These are phyloP conservation scores for Ligdia adustata DNA, from an alignment of 2,888 invertebrate genomes.

Conservation along the genomic window DNA sequence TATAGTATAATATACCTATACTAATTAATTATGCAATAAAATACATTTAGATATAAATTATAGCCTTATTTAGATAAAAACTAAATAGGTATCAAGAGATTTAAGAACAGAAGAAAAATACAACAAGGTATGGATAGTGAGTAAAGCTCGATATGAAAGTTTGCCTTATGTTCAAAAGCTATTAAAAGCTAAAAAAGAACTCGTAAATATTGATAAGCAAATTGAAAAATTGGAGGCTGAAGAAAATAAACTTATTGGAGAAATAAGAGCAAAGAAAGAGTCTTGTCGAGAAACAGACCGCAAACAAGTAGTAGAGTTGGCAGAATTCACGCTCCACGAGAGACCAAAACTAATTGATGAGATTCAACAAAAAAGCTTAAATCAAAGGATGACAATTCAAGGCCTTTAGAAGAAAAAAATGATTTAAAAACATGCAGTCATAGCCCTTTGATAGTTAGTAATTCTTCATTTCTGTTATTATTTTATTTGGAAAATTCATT, in stretches of 20 bases:
- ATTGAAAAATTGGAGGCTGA: constrained; percentile 48
- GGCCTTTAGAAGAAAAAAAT: neutral
- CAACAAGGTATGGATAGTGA: constrained; percentile 59
- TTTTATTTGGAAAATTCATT: too few relatives aligned
- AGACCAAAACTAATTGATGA: constrained; percentile 47
- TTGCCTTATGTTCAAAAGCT: constrained; percentile 61
- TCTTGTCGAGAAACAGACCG: constrained; percentile 45
- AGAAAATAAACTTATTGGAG: constrained; percentile 39
- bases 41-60: too few relatives aligned
- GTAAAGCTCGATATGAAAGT: constrained; percentile 63
- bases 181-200: constrained; percentile 45
- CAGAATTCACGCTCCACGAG: constrained; percentile 55
- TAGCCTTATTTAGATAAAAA: too few relatives aligned
- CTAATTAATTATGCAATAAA: too few relatives aligned
- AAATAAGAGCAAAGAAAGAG: constrained; percentile 48
- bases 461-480: too few relatives aligned
- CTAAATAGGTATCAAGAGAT: too few relatives aligned
- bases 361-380: constrained; percentile 44
- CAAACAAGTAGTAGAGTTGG: constrained; percentile 56
- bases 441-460: constrained; percentile 19
- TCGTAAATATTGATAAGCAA: constrained; percentile 40
- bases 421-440: constrained; percentile 9
- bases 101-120: constrained; percentile 59
- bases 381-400: neutral
- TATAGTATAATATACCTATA: too few relatives aligned